phyloP scores from a whole-genome alignment of 2,113 vertebrate genomes.

The Cyprinodon brontotheroides region DNA sequence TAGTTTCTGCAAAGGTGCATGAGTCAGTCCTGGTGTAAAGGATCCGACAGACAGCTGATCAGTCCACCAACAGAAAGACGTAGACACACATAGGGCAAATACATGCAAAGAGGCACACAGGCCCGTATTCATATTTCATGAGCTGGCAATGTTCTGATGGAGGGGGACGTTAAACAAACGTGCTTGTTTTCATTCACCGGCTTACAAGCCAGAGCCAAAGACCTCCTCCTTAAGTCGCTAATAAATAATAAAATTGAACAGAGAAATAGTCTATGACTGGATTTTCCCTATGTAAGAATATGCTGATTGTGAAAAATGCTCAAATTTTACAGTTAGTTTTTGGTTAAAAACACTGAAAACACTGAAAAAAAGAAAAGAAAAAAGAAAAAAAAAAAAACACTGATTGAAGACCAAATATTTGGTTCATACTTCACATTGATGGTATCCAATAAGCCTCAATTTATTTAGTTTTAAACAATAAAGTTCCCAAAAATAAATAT shows the following conservation, averaged over 20 bases:
- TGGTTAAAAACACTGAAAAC: no score
- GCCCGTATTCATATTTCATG: slow-evolving; percentile 63
- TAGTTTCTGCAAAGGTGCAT: slow-evolving; percentile 9
- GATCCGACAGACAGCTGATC: slow-evolving; percentile 51
- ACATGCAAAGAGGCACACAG: slow-evolving; percentile 26
- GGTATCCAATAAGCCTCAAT: not conserved
- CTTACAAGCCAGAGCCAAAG: slow-evolving; percentile 29
- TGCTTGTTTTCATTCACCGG: slow-evolving; percentile 58
- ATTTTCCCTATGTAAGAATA: not conserved
- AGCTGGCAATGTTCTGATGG: slow-evolving; percentile 39
- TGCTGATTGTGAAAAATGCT: not conserved
- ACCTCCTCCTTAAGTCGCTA: slow-evolving; percentile 13
- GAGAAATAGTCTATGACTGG: not conserved
- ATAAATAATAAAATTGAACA: not conserved
- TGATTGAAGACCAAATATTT: no score
- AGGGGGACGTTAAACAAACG: slow-evolving; percentile 57
- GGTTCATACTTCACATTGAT: not conserved
- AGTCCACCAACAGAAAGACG: slow-evolving; percentile 17
- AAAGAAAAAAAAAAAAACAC: no score
- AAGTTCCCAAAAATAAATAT: not conserved
- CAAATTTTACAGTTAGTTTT: not conserved
- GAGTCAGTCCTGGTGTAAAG: slow-evolving; percentile 29
- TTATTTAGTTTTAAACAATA: not conserved
- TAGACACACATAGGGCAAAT: slow-evolving; percentile 4
- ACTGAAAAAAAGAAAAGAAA: no score